These are phyloP conservation scores for Eupeodes latifasciatus DNA, from an alignment of 2,888 invertebrate species.

Conservation along the genomic window DNA sequence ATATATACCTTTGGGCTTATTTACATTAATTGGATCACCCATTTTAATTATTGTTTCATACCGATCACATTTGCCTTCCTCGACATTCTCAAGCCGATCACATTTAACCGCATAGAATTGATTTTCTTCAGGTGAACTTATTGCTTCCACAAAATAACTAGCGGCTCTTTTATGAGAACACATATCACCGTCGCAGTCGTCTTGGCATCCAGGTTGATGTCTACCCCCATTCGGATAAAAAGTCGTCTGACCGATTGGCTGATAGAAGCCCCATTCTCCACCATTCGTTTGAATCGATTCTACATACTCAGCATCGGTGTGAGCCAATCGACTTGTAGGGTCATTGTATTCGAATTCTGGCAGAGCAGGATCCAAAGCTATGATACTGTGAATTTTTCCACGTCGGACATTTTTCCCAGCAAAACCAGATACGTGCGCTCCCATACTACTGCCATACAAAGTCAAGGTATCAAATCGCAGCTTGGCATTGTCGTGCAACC, in stretches of 20 bases:
- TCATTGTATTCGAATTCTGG: slow-evolving; percentile 54
- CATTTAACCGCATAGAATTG: slow-evolving; percentile 39
- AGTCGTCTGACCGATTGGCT: slow-evolving; percentile 82
- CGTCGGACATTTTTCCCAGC: slow-evolving; percentile 85
- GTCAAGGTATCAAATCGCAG: slow-evolving; percentile 84
- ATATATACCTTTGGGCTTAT: background rate
- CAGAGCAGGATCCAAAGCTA: slow-evolving; percentile 82
- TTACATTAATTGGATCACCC: slow-evolving; percentile 31
- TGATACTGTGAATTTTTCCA: slow-evolving; percentile 85
- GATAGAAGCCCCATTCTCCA: slow-evolving; percentile 77
- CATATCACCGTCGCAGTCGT: slow-evolving; percentile 42
- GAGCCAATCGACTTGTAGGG: too few relatives aligned
- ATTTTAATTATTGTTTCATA: slow-evolving; percentile 22
- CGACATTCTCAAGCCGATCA: slow-evolving; percentile 23
- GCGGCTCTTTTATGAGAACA: slow-evolving; percentile 83
- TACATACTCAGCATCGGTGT: slow-evolving; percentile 77
- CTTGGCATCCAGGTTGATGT: slow-evolving; percentile 85
- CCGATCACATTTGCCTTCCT: slow-evolving; percentile 25
- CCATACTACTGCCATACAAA: slow-evolving; percentile 86
- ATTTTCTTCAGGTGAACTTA: slow-evolving; percentile 62
- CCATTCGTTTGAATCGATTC: slow-evolving; percentile 79
- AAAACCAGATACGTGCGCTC: slow-evolving; percentile 86
- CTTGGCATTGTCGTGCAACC: slow-evolving; percentile 84
- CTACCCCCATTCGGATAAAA: slow-evolving; percentile 85
- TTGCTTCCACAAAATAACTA: slow-evolving; percentile 82